Evolutionary conservation across 2,113 vertebrate species (phyloP), one percentile per base, ranked within the genome.

Genomic region (Gobius niger): DNA sequence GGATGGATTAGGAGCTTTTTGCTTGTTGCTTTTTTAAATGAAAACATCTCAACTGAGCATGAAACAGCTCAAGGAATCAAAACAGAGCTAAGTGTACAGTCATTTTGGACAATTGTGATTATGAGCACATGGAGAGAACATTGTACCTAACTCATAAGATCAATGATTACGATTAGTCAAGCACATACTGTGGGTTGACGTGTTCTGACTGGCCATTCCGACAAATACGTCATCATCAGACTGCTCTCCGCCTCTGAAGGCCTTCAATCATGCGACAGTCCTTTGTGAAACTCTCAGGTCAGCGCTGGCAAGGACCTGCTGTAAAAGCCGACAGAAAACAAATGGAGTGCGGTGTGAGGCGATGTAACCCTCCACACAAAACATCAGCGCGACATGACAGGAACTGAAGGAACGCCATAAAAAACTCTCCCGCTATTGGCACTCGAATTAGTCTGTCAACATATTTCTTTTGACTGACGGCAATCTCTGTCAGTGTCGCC

Each of bases 271-370:
- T 86, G 82, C 61, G 87, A 88, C 67, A 87, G 63, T 18, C 90
- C 75, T 13, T 89, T 84, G 52, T 34, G 81, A 80, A 19, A 79
- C 82, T 15, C 47, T 53, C 49, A 91, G 75, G 81, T 91, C 87
- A 71, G 85, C 78, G 74, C 90, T 92, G 54, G 88, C 89, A 44
- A 66, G 79, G 54, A 78, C 68, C 49, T 91, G 89, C 90, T 91
- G 81, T 51, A 91, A 93, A 57, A 90, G 88, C 83, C 90, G 88
- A 93, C 92, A 92, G 71, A 69, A 65, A 82, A 83, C 50, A 82
- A 76, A 73, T 65, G 67, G 8, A 69, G 53, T 47, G 15, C 24
- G 40, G 34, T 44, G 72, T 5, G 56, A 60, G 57, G 75, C 65
- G 44, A 42, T 19, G 42, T 14, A 63, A 44, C 63, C 15, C 54